Base-by-base conservation (phyloP, 2,888 invertebrate species). In the Conus canariensis region DNA sequence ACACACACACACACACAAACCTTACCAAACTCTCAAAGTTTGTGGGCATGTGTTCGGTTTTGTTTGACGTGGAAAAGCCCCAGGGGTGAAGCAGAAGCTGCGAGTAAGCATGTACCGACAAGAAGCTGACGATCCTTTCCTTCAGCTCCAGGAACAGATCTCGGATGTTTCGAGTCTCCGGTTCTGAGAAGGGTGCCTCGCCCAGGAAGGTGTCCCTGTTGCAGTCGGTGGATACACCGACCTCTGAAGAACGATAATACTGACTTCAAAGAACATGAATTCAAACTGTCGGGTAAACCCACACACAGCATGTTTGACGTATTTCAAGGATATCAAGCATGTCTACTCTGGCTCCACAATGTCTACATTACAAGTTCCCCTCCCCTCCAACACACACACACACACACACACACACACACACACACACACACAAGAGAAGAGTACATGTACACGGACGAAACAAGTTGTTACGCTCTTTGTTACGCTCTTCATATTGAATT, bases 51-150 rank as follows among this genome's bases (percentile, higher is more conserved):
- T 93, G 91, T 19, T 30, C 16, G 14, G 4, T 10, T 12, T 25
- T 14, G 64, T 91, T 92, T 82, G 45, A 19, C 4, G 22, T 19
- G 12, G 90, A 90, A 90, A 90, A 92, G 14, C 93, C 93, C 89
- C 91, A 93, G 25, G 93, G 93, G 0, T 92, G 90, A 16, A 94
- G 90, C 90, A 93, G 91, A 30, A 92, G 89, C 90, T 93, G 93
- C 45, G 93, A 91, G 91, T 92, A 94, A n/a, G 92, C 90, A 88
- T 93, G 93, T 30, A 94, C 87, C 25, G 92, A 91, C 85, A 93
- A 86, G n/a, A 60, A 88, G 90, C 19, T n/a, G 87, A 59, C 67
- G 12, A 87, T 14, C 30, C 45, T 30, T 0, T 3, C 2, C 19
- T 86, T 45, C 30, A 67, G 8, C 3, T 30, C 8, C 22, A 87